phyloP scores from a whole-genome alignment of 2,113 vertebrate genomes.

The Otocyon megalotis region DNA sequence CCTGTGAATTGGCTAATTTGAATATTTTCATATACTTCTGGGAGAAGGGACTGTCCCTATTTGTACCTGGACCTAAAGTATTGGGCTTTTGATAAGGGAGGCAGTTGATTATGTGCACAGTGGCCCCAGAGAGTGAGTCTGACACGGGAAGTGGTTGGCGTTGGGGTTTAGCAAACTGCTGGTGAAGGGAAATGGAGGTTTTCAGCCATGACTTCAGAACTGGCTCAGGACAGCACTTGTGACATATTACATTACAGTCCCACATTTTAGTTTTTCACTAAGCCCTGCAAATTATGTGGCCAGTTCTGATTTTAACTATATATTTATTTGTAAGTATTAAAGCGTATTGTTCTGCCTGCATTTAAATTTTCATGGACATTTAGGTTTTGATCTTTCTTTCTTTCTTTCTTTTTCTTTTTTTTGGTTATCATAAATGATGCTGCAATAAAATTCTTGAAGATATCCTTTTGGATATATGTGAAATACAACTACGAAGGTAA shows the following conservation, averaged over 20 bases:
- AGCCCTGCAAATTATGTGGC: background rate
- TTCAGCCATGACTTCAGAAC: slow-evolving; percentile 18
- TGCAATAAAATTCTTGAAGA: background rate
- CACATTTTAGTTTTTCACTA: background rate
- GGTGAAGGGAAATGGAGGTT: background rate
- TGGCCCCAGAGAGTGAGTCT: background rate
- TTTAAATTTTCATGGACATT: background rate
- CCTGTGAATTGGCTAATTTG: background rate
- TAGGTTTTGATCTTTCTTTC: background rate
- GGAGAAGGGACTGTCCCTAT: background rate
- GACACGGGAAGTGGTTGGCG: background rate
- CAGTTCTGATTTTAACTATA: background rate
- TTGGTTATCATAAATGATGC: background rate
- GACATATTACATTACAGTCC: background rate
- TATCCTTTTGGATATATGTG: background rate
- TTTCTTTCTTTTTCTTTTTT: background rate
- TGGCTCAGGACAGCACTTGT: background rate
- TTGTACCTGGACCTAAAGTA: background rate
- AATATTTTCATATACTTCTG: background rate
- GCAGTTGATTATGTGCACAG: background rate
- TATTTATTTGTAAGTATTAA: background rate
- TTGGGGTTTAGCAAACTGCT: background rate
- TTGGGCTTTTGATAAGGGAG: background rate
- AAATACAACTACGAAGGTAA: background rate
- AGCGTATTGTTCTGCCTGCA: background rate